Evolutionary conservation across 2,113 vertebrate genomes (phyloP).

Genomic region (Poecilia latipinna): DNA sequence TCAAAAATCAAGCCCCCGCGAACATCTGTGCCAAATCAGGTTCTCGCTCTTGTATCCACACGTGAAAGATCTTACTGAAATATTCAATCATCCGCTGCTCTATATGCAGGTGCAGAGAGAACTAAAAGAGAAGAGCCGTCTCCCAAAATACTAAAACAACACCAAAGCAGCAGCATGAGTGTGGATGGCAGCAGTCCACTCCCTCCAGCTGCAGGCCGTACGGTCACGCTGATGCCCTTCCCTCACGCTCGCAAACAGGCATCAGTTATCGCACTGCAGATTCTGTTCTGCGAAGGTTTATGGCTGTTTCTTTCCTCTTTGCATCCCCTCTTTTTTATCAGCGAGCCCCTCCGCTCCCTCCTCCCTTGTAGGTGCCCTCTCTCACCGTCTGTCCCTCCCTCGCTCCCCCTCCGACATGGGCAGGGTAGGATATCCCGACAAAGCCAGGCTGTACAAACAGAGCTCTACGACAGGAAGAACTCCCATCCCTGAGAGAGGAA

Average conservation of each 20-base stretch:
- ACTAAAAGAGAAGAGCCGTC: conserved; percentile 16
- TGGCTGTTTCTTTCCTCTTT: not conserved
- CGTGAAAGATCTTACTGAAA: too few relatives aligned
- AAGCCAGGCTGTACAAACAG: conserved; percentile 85
- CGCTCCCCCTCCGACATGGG: conserved; percentile 73
- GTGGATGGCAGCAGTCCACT: conserved; percentile 29
- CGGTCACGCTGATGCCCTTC: conserved; percentile 28
- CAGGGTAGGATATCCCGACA: conserved; percentile 84
- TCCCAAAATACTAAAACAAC: conserved; percentile 28
- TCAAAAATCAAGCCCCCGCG: too few relatives aligned
- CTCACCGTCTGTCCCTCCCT: conserved; percentile 1
- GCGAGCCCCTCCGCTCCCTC: conserved; percentile 10
- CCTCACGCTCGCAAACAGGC: conserved; percentile 17
- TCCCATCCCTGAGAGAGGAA: conserved; percentile 82
- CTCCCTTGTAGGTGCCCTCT: conserved; percentile 16
- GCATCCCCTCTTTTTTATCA: conserved; percentile 13
- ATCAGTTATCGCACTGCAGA: conserved; percentile 4
- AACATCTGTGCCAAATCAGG: too few relatives aligned
- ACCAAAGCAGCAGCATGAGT: conserved; percentile 57
- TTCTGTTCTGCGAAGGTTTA: not conserved
- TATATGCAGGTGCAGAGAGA: conserved; percentile 30
- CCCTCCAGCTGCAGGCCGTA: conserved; percentile 42
- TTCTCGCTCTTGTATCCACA: too few relatives aligned
- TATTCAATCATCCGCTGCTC: not conserved
- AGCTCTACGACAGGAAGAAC: conserved; percentile 83